Base-by-base conservation (phyloP, 2,888 invertebrate genomes). In the Xestoiulus laeticollis region DNA sequence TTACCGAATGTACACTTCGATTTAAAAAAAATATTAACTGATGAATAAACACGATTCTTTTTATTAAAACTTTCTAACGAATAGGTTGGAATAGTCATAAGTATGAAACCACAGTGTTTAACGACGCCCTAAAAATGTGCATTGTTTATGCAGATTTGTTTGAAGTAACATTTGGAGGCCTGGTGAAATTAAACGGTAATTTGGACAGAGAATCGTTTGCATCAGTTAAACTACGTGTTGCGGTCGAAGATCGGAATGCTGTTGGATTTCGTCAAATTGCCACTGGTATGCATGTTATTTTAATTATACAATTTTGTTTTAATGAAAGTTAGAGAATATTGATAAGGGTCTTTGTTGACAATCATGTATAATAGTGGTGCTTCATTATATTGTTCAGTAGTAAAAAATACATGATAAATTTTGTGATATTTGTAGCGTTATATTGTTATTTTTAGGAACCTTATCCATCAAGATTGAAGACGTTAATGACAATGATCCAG, bases 401-500 rank as follows among this genome's bases (percentile, higher is more conserved):
- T 38, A 8, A 5, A 38, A 38, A 38, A 38, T 38, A 38, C 8
- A 38, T 38, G 38, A 38, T 38, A 1, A 38, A 8, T 38, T 38
- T 1, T 8, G 6, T 8, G 0, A 38, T 38, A 38, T 38, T 38
- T 38, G 38, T 38, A 38, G 5, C 8, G 38, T 38, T 53, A 22
- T 84, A 38, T 88, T 86, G 16, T 10, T 85, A 43, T 87, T 88
- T 88, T 82, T 92, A 93, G 95, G 95, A 0, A 94, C 94, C 0
- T 92, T 98, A 12, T 95, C 95, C 4, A 94, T 98, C 82, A 92
- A 95, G 32, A 94, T 98, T 10, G 95, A 95, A 87, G 98, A 98
- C 91, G 96, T 96, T 88, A 98, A 98, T 90, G 98, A 98, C 90
- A 98, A 98, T 91, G 96, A 96, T 91, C 98, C 98, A 0, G 95